These are phyloP conservation scores for Steatocranus sp. DNA, from an alignment of 2,797 vertebrate species.

Conservation along the genomic window DNA sequence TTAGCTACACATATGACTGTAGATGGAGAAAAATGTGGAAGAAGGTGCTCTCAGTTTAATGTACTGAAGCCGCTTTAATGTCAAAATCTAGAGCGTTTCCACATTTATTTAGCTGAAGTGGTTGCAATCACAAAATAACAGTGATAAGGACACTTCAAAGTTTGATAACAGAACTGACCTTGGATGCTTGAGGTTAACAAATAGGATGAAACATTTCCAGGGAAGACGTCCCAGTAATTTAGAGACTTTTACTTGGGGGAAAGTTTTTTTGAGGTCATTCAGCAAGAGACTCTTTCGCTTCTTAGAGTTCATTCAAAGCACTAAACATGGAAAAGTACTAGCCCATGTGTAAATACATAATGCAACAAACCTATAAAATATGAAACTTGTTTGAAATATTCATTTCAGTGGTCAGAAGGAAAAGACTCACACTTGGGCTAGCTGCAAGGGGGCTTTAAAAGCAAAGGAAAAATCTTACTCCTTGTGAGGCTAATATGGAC, in stretches of 20 bases:
- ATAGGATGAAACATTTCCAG: neutral
- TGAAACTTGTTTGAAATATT: constrained; percentile 36
- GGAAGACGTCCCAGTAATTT: neutral
- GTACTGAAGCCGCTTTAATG: fast-evolving
- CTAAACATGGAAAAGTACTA: neutral
- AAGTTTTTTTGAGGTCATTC: neutral
- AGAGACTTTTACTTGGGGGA: neutral
- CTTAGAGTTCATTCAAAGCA: neutral
- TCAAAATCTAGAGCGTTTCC: neutral
- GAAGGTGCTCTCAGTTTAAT: neutral
- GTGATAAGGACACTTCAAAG: neutral
- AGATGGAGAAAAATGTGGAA: neutral
- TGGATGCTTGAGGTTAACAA: neutral
- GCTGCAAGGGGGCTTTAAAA: neutral
- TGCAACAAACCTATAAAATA: constrained; percentile 12
- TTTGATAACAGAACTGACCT: neutral
- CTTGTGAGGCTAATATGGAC: neutral
- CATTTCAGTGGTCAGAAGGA: neutral
- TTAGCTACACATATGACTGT: neutral
- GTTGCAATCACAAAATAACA: neutral
- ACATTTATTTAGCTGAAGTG: neutral
- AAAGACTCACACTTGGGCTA: neutral
- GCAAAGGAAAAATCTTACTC: neutral
- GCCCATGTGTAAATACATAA: constrained; percentile 33
- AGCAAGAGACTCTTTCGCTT: neutral